phyloP scores from a whole-genome alignment of 2,888 invertebrate species.

The Apamea crenata region DNA sequence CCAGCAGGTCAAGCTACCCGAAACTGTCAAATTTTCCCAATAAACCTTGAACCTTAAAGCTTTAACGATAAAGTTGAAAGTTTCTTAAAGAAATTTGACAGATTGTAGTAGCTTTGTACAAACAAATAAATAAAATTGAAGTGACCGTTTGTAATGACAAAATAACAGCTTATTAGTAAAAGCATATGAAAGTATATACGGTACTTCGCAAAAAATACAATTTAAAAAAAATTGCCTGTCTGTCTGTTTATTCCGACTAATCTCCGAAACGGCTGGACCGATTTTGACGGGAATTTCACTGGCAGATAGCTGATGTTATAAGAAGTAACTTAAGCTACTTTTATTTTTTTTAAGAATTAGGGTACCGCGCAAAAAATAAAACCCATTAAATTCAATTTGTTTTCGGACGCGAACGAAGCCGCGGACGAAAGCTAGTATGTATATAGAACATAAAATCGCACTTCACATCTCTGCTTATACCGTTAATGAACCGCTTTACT shows the following conservation, averaged over 20 bases:
- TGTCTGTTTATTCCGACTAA: neutral
- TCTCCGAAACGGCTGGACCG: neutral
- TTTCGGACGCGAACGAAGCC: neutral
- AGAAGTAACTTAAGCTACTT: no score
- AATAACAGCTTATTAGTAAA: neutral
- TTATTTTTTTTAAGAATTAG: neutral
- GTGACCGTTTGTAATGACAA: neutral
- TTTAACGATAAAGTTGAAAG: no score
- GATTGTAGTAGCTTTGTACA: no score
- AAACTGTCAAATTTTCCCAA: no score
- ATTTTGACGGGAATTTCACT: no score
- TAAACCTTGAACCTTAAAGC: no score
- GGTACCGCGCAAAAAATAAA: neutral
- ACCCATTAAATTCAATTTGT: neutral
- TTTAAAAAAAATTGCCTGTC: no score
- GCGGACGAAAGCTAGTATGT: neutral
- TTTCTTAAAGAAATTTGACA: no score
- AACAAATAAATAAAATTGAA: neutral
- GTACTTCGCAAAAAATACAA: no score
- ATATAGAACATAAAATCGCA: neutral
- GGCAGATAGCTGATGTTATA: neutral
- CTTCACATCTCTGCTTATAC: neutral
- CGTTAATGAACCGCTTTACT: slow-evolving; percentile 1
- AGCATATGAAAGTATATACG: no score
- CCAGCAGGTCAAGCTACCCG: no score